Percentiles rank a stretch among this genome's conserved stretches.
Evolutionary conservation across 2,797 vertebrate species (phyloP).

Genomic region (Parauchenoglanis ngamensis): DNA sequence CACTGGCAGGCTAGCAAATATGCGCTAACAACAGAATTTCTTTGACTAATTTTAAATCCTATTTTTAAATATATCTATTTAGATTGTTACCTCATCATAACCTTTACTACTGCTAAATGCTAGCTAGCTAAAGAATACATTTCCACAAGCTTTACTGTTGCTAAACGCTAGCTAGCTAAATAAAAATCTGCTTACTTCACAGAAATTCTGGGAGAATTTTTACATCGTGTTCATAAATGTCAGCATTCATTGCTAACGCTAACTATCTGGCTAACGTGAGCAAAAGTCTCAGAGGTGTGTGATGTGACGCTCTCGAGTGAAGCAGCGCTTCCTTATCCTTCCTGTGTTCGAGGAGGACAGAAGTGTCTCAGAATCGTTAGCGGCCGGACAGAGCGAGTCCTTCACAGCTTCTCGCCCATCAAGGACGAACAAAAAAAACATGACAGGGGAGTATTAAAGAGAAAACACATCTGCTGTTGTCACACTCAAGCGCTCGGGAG

Average conservation of each 20-base stretch:
- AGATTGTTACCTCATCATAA: background rate
- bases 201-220: background rate
- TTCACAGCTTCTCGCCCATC: slow-evolving; percentile 54
- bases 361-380: slow-evolving; percentile 36
- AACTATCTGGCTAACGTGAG: background rate
- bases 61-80: too few species aligned
- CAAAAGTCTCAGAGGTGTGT: background rate
- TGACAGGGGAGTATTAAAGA: slow-evolving; percentile 31
- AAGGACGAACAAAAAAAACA: slow-evolving; percentile 58
- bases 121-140: background rate
- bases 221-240: background rate
- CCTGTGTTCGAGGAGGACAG: slow-evolving; percentile 1
- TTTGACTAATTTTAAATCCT: too few species aligned
- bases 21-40: too few species aligned
- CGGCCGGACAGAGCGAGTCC: slow-evolving; percentile 54
- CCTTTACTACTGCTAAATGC: background rate
- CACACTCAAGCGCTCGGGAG: slow-evolving; percentile 47
- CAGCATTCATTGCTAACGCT: background rate
- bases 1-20: too few species aligned
- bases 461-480: slow-evolving; percentile 59
- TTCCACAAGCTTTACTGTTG: background rate
- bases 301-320: too few species aligned
- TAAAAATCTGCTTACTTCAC: background rate
- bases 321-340: background rate
- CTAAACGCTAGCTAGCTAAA: background rate